Evolutionary conservation across 2,888 invertebrate species (phyloP).

Genomic region (Catocala nupta): DNA sequence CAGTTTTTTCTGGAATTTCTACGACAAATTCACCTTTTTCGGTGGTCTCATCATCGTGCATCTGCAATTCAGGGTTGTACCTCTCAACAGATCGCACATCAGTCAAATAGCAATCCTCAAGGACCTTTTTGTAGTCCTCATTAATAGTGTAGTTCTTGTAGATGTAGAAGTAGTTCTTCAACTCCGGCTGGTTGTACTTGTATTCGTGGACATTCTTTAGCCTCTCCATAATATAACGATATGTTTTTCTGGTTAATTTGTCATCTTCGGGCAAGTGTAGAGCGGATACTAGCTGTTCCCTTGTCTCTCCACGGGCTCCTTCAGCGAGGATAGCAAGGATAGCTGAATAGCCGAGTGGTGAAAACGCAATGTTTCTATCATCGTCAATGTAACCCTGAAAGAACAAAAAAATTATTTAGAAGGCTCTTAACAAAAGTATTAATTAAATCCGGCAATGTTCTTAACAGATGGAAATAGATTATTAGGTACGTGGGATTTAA

Average conservation of each 20-base stretch:
- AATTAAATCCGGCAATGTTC: too few relatives aligned
- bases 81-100: slow-evolving; percentile 88
- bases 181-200: slow-evolving; percentile 86
- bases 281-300: slow-evolving; percentile 85
- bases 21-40: slow-evolving; percentile 66
- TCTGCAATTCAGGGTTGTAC: slow-evolving; percentile 66
- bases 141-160: slow-evolving; percentile 89
- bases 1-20: slow-evolving; percentile 69
- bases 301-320: slow-evolving; percentile 88
- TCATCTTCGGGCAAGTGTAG: slow-evolving; percentile 86
- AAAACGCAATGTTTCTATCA: slow-evolving; percentile 88
- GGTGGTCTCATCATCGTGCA: slow-evolving; percentile 64
- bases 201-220: slow-evolving; percentile 82
- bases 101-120: slow-evolving; percentile 88
- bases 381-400: slow-evolving; percentile 85
- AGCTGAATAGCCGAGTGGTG: slow-evolving; percentile 89
- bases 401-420: background rate
- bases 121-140: slow-evolving; percentile 87
- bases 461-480: too few relatives aligned
- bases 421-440: too few relatives aligned
- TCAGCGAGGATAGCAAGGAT: slow-evolving; percentile 89
- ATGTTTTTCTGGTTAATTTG: slow-evolving; percentile 78
- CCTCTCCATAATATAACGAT: slow-evolving; percentile 81
- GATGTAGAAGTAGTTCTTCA: slow-evolving; percentile 90
- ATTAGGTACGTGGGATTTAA: too few relatives aligned